Evolutionary conservation across 1,140 invertebrate genomes (phyloP), one percentile per base, ranked within the genome.

Genomic region (Cryptotermes secundus): DNA sequence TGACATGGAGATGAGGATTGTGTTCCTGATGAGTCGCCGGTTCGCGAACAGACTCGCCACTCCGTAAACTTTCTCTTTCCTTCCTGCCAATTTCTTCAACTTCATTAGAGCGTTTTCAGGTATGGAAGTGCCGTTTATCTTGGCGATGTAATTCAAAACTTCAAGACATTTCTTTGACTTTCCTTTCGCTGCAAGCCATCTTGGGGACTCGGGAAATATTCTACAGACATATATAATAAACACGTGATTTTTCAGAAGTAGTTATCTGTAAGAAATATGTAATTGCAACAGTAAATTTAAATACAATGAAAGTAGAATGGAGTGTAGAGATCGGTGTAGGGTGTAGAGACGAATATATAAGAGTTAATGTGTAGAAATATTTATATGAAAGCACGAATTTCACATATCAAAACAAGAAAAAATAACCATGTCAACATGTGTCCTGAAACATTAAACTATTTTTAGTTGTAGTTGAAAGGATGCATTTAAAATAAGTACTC

Each of bases 21-120:
- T 93, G 86, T 92, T 93, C 38, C 91, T 89, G 4, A 92, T 91
- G 86, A 94, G 86, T 86, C 90, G 89, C 88, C 89, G 90, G 79
- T 90, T 90, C 26, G 90, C 91, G 87, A 93, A 94, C 82, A 94
- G 87, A 83, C 91, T 92, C 79, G 91, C 91, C 38, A 92, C 89
- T 45, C 91, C 90, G 80, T 90, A 90, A 85, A 88, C 88, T 45
- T 90, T 90, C 85, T 90, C 89, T 22, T 86, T 84, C 34, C 86
- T 83, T 26, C 84, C 83, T 1, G 84, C 49, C 79, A 81, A n/a
- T 24, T 79, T 49, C 35, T 83, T 34, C 81, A 86, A 65, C 35
- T 85, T 82, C 31, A 45, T 34, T 2, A 53, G 38, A 26, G 83
- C 45, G 26, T 85, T 53, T n/a, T 83, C 81, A 22, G 84, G 84